Percentiles rank a stretch among this genome's conserved stretches.
These are phyloP conservation scores for Poeciliopsis turrubarensis DNA, from an alignment of 2,113 vertebrate species.

Conservation along the genomic window DNA sequence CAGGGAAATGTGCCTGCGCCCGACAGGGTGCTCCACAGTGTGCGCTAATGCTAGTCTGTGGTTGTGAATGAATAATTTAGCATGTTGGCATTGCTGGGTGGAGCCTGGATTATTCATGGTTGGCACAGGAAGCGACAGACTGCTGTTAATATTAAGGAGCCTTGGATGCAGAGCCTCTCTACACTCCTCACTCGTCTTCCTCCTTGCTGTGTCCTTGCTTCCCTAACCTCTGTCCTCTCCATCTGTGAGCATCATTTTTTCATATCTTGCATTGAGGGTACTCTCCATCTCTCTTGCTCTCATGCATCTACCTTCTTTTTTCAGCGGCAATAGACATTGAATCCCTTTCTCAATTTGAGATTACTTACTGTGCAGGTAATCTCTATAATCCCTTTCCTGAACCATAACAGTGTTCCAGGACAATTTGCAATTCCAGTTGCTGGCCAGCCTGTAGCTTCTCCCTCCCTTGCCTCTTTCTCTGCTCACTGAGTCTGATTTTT, in stretches of 20 bases:
- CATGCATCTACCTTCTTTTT: not conserved
- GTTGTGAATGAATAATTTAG: conserved; percentile 72
- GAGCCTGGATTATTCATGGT: conserved; percentile 74
- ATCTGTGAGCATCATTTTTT: conserved; percentile 26
- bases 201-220: conserved; percentile 4
- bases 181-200: not conserved
- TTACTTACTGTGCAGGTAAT: conserved; percentile 32
- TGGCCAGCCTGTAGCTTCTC: conserved; percentile 8
- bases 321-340: not conserved
- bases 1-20: conserved; percentile 7
- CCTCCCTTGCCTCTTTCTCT: conserved; percentile 2
- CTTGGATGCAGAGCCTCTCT: conserved; percentile 16
- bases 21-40: conserved; percentile 19
- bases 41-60: conserved; percentile 63
- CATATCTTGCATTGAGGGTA: not conserved
- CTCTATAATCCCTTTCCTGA: conserved; percentile 45
- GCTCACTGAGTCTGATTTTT: conserved; percentile 20
- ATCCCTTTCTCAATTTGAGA: conserved; percentile 16
- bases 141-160: conserved; percentile 54
- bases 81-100: conserved; percentile 44
- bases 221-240: conserved; percentile 41
- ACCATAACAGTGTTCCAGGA: conserved; percentile 15
- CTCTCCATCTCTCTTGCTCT: not conserved
- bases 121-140: conserved; percentile 54
- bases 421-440: conserved; percentile 17